Evolutionary conservation across 2,113 vertebrate species (phyloP).

Genomic region (Dolichallabes microphthalmus): DNA sequence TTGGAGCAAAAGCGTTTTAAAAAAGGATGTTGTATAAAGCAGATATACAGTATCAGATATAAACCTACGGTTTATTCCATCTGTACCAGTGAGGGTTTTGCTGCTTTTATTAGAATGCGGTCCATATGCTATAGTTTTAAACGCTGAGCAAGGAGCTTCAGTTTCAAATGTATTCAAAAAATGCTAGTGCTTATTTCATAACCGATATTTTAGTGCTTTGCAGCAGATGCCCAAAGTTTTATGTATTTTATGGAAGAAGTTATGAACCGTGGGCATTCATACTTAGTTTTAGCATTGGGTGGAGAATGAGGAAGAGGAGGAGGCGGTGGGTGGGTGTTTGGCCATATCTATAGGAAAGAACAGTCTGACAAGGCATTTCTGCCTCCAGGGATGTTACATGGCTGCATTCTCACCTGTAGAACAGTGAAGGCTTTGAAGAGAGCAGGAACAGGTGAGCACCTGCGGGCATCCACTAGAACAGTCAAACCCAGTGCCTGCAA

Average conservation of each 20-base stretch:
- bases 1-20: neutral
- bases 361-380: neutral
- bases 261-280: slow-evolving; percentile 20
- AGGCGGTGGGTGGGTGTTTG: too few relatives aligned
- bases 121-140: neutral
- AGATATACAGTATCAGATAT: neutral
- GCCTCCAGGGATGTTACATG: slow-evolving; percentile 3
- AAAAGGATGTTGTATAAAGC: slow-evolving; percentile 35
- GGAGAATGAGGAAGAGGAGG: neutral
- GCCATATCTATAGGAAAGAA: neutral
- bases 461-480: slow-evolving; percentile 78
- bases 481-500: slow-evolving; percentile 77
- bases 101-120: slow-evolving; percentile 20
- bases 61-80: neutral
- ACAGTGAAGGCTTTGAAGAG: slow-evolving; percentile 75
- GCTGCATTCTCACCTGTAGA: slow-evolving; percentile 73
- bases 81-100: neutral
- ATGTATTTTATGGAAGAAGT: slow-evolving; percentile 3
- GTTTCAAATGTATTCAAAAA: neutral
- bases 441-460: slow-evolving; percentile 74
- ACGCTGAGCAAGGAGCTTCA: neutral
- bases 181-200: neutral
- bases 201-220: neutral
- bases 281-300: neutral
- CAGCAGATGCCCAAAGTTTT: slow-evolving; percentile 7